phyloP scores from a whole-genome alignment of 2,113 vertebrate genomes.

The Rutilus rutilus region DNA sequence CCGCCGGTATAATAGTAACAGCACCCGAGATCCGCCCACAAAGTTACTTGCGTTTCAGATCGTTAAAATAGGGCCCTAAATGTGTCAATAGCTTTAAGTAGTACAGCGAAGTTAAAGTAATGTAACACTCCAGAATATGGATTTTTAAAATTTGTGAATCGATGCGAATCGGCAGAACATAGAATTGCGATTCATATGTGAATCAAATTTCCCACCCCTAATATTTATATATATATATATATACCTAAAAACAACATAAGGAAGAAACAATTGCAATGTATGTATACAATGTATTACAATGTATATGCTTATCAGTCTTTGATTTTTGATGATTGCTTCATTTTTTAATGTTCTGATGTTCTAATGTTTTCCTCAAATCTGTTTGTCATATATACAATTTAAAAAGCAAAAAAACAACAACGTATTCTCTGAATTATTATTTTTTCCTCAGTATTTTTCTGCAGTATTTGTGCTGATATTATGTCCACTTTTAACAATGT shows the following conservation, averaged over 20 bases:
- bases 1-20: too few species aligned
- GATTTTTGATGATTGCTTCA: neutral
- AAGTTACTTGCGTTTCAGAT: too few species aligned
- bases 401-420: neutral
- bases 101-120: too few species aligned
- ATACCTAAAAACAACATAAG: neutral
- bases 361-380: neutral
- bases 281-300: neutral
- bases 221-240: too few species aligned
- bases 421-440: neutral
- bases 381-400: neutral
- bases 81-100: too few species aligned
- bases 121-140: too few species aligned
- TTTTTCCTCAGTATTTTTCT: constrained; percentile 5
- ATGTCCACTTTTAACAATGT: neutral
- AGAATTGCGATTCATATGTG: too few species aligned
- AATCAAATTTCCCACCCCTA: too few species aligned
- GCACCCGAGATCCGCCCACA: too few species aligned
- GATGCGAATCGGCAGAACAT: too few species aligned
- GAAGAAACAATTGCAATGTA: neutral
- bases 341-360: neutral
- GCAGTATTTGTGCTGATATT: constrained; percentile 13
- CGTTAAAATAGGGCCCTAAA: too few species aligned
- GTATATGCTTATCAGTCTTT: neutral
- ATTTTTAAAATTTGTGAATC: too few species aligned